These are phyloP conservation scores for Catocala fraxini DNA, from an alignment of 2,888 invertebrate genomes.

Conservation along the genomic window DNA sequence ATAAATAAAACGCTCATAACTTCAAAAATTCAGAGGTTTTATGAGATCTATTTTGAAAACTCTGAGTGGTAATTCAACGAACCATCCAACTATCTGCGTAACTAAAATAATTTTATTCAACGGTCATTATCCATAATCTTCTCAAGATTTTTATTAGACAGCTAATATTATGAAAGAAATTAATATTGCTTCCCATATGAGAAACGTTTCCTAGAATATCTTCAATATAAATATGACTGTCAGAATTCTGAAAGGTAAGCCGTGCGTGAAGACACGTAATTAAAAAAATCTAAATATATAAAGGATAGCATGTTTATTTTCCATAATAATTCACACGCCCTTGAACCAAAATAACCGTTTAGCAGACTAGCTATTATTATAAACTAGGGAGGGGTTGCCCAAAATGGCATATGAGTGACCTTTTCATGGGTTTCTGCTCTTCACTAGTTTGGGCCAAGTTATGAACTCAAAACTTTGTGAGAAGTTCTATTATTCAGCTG, in stretches of 20 bases:
- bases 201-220: no score
- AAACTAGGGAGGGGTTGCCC: slow-evolving; percentile 38
- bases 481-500: slow-evolving; percentile 39
- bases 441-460: slow-evolving; percentile 37
- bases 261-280: background rate
- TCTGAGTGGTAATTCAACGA: no score
- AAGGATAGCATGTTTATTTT: slow-evolving; percentile 19
- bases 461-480: slow-evolving; percentile 30
- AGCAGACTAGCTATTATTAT: slow-evolving; percentile 33
- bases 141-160: no score
- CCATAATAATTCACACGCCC: slow-evolving; percentile 26
- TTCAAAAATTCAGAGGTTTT: no score
- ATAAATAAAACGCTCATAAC: no score
- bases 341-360: slow-evolving; percentile 38
- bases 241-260: background rate
- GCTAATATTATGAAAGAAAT: no score
- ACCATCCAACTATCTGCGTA: no score
- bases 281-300: background rate
- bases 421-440: slow-evolving; percentile 42
- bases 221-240: no score
- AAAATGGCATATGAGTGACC: slow-evolving; percentile 49
- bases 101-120: no score
- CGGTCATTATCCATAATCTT: no score
- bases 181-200: no score
- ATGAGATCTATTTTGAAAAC: no score